Evolutionary conservation across 2,888 invertebrate genomes (phyloP), one percentile per base, ranked within the genome.

Genomic region (Trissolcus japonicus): DNA sequence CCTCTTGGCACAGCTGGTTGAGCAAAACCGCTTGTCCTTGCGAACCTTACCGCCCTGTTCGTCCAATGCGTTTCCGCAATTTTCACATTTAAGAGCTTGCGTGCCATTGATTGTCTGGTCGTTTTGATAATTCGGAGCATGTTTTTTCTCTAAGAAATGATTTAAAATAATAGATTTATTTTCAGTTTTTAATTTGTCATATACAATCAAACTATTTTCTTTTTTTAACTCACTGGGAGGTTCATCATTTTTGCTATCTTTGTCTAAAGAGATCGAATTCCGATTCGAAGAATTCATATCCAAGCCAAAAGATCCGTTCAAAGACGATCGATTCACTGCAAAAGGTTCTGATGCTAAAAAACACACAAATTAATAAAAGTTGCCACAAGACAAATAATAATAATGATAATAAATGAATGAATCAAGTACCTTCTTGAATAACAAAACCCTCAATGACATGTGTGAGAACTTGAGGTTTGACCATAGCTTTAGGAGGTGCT

Each of bases 391-490:
- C 0, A 43, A 14, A 2, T n/a, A 43, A 43, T 43, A n/a, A n/a
- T n/a, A n/a, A n/a, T n/a, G n/a, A 14, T 1, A 43, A 43, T 43
- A 43, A 4, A 43, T 29, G 3, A 2, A 14, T 54, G 3, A n/a
- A n/a, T 6, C 9, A 16, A 2, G 0, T 51, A 87, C 92, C 96
- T 91, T 98, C 98, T 88, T 98, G 97, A 81, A 98, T 98, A 6
- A 98, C 96, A 89, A 97, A 98, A 61, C 98, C 98, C 88, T 98
- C 98, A 78, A 98, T 98, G 21, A 98, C 96, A 88, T 98, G 98
- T 0, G 98, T 98, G 61, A 98, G 90, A 6, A 98, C 96, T 86
- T 97, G 97, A 0, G 98, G 98, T 88, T 97, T 98, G 13, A 98
- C 97, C 93, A 97, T 95, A 1, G 97, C 97, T 88, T 96, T 96